Evolutionary conservation across 2,113 vertebrate genomes (phyloP).

Genomic region (Vulpes lagopus): DNA sequence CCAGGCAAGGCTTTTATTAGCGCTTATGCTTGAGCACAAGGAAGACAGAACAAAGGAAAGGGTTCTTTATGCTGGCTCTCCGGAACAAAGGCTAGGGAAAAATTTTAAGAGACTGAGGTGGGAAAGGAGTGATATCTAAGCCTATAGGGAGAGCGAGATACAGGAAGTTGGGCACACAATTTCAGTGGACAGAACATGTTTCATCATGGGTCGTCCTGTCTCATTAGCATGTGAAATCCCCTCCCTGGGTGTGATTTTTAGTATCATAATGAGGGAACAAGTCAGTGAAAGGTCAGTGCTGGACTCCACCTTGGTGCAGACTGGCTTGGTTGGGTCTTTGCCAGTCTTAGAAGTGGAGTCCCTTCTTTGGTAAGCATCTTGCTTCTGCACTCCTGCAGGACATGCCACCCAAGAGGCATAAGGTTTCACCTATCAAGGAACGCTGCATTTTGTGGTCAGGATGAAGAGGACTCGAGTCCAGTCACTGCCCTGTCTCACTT

Average conservation of each 20-base stretch:
- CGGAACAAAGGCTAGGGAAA: not conserved
- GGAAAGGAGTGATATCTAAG: not conserved
- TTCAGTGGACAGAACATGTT: not conserved
- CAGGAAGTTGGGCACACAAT: not conserved
- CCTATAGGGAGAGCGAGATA: not conserved
- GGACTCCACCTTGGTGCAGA: not conserved
- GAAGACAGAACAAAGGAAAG: not conserved
- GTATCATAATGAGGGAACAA: not conserved
- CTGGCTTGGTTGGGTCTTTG: not conserved
- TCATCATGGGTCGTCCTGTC: not conserved
- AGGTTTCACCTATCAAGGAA: not conserved
- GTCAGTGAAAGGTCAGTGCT: not conserved
- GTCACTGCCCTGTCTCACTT: not conserved
- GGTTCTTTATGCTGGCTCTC: not conserved
- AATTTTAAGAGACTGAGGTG: not conserved
- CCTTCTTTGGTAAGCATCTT: not conserved
- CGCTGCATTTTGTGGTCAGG: not conserved
- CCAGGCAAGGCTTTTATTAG: not conserved
- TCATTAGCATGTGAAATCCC: not conserved
- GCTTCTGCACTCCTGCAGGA: not conserved
- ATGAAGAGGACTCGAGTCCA: not conserved
- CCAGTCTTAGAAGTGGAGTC: not conserved
- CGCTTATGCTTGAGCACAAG: not conserved
- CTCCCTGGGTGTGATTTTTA: not conserved
- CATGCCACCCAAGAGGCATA: not conserved